These are phyloP conservation scores for Cardinalis cardinalis DNA, from an alignment of 2,113 vertebrate species.

Conservation along the genomic window DNA sequence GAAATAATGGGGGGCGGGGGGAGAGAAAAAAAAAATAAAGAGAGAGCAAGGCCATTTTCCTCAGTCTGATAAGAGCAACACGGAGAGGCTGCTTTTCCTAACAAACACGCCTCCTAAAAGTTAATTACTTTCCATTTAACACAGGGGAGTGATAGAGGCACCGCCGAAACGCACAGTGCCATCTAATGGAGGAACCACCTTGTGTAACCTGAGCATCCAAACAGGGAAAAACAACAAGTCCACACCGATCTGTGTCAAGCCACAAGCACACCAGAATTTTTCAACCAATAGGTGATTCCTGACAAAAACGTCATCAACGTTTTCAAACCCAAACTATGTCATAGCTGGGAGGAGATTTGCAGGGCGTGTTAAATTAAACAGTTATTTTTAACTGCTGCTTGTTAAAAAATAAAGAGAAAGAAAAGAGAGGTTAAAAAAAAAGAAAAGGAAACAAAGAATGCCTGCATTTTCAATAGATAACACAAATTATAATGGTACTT, in stretches of 20 bases:
- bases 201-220: neutral
- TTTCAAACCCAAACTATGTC: neutral
- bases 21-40: too few relatives aligned
- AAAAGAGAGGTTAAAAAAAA: too few relatives aligned
- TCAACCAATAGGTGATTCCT: neutral
- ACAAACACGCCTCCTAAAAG: neutral
- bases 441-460: neutral
- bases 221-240: fast-evolving
- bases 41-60: neutral
- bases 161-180: neutral
- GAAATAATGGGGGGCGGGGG: too few relatives aligned
- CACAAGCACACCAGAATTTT: neutral
- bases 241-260: neutral
- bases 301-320: neutral
- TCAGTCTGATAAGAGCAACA: neutral
- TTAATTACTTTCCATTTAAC: neutral
- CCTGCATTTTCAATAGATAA: neutral
- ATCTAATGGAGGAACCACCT: constrained; percentile 12
- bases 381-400: neutral
- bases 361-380: neutral
- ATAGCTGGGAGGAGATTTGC: neutral
- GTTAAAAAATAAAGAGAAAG: neutral
- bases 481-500: neutral
- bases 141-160: neutral
- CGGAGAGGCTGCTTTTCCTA: neutral